Evolutionary conservation across 2,113 vertebrate species (phyloP), one percentile per base, ranked within the genome.

Genomic region (Sander vitreus): DNA sequence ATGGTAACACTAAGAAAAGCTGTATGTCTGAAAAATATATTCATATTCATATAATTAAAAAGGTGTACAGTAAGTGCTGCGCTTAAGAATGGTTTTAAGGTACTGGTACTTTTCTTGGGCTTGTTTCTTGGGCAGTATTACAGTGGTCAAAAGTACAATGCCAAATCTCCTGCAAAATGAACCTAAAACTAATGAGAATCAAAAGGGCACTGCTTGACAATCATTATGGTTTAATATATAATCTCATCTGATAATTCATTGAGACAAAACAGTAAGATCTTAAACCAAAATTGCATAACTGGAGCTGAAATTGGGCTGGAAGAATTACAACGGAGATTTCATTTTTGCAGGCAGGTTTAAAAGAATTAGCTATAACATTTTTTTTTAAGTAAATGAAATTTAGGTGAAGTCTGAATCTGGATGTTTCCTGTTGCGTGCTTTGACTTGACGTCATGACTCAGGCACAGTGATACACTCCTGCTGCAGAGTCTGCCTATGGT

Each of bases 361-460:
- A 8, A 63, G 23, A 84, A 19, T 15, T 0, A 2, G 13, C 39
- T 11, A 43, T 43, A 43, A 43, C 10, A 5, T 3, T 43, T 63
- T 53, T 48, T 27, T 25, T 25, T 8, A 62, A 50, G 45, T 16
- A 12, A 80, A 77, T 66, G 0, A 67, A 45, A 60, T 43, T 5
- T 23, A 21, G 43, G 7, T 33, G 6, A 73, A 6, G 45, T 65
- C 15, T 57, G 45, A 6, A 36, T 65, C 18, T 57, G 51, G 55
- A 75, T 45, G 23, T 72, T 65, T 65, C 43, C 54, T 23, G 43
- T n/a, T 54, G 63, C 70, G 47, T 76, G 63, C 59, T 85, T 73
- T 76, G 76, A 73, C 5, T 25, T 5, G 5, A 6, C 58, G 78
- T 80, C 69, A 69, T 67, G 77, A 76, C 63, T 67, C 53, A 4